Conservation (phyloP, 92 coral and sea anemone species). For the Diadumene lineata region DNA sequence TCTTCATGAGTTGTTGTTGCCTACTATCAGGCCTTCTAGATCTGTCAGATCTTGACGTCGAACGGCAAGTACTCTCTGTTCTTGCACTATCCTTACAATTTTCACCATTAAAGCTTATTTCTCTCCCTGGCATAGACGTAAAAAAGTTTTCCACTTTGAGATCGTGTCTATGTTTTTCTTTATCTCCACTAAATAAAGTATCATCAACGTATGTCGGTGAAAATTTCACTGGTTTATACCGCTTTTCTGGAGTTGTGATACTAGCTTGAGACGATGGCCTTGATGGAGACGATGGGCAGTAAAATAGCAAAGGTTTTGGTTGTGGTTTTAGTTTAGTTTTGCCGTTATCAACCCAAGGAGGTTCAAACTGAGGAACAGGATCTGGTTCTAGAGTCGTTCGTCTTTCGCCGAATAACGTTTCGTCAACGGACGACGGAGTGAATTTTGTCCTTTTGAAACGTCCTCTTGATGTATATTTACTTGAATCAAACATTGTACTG, state of each 20-base stretch:
- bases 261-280: conserved; percentile 40
- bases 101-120: not conserved
- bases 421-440: conserved; percentile 75
- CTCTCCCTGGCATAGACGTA: conserved; percentile 21
- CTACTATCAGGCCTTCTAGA: not conserved
- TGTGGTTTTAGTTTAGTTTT: conserved; percentile 52
- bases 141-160: conserved; percentile 33
- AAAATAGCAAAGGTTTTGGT: conserved; percentile 79
- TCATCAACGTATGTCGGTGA: conserved; percentile 77
- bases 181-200: conserved; percentile 68
- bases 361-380: conserved; percentile 68
- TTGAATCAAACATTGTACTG: conserved; percentile 12
- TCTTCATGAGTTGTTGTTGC: not conserved
- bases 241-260: conserved; percentile 30
- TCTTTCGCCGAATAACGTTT: conserved; percentile 81
- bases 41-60: not conserved
- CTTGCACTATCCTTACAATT: not conserved
- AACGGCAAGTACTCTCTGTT: not conserved
- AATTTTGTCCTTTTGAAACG: conserved; percentile 46
- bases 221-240: conserved; percentile 65
- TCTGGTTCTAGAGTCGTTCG: conserved; percentile 64
- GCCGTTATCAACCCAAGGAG: conserved; percentile 80
- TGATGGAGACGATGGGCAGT: conserved; percentile 68
- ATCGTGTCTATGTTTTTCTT: conserved; percentile 55
- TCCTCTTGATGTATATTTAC: conserved; percentile 31